Evolutionary conservation across 1,140 invertebrate genomes (phyloP).

Genomic region (Brachionus koreanus): DNA sequence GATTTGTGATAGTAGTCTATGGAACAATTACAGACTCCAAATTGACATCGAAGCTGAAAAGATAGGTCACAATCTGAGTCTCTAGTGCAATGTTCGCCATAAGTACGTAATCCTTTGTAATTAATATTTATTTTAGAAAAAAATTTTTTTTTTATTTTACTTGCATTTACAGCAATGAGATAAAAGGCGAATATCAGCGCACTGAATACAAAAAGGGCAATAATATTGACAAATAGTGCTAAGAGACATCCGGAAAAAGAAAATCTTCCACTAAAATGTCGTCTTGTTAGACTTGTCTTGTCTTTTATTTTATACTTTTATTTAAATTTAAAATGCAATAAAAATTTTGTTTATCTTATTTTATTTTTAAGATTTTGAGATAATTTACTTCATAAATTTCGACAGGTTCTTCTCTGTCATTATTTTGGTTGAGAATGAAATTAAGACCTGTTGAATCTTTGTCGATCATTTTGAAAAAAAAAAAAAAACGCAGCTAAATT

Average conservation of each 20-base stretch:
- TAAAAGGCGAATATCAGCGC: background rate
- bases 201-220: background rate
- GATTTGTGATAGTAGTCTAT: slow-evolving; percentile 5
- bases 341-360: too few species aligned
- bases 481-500: background rate
- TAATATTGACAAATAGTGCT: background rate
- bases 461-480: background rate
- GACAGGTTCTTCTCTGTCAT: background rate
- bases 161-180: background rate
- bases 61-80: background rate
- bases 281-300: background rate
- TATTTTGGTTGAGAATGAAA: background rate
- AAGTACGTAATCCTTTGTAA: background rate
- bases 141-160: background rate
- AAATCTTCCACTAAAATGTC: background rate
- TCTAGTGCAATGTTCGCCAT: background rate
- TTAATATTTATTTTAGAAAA: background rate
- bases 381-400: background rate
- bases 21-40: background rate
- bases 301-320: background rate
- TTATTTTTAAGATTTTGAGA: background rate
- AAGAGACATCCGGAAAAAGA: background rate
- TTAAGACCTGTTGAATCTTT: background rate
- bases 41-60: background rate
- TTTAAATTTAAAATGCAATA: background rate